Base-by-base conservation (phyloP, 2,888 invertebrate species). In the Clistopyga incitator region DNA sequence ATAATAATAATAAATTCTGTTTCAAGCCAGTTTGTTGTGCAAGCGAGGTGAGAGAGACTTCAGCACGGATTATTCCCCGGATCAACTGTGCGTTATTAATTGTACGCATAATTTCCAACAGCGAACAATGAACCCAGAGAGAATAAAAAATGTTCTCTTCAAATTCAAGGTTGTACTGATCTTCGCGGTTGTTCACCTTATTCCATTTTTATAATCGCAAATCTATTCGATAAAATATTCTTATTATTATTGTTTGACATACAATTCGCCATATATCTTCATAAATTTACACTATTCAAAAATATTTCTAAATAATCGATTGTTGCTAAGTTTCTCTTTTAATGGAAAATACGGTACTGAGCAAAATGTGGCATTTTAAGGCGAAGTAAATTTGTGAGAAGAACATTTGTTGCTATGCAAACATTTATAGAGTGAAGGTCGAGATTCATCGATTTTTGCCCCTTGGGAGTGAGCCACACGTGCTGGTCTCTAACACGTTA, bases 1-100 rank as follows among this genome's bases (percentile, higher is more conserved):
- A 50, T 3, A 18, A 54, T 23, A 54, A 47, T 20, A 23, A 54
- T 23, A 6, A 11, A 54, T 23, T 20, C 23, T 54, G 54, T 54
- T 54, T 23, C 23, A 6, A 54, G 54, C 54, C 54, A 54, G 54
- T 54, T 54, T 54, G 23, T 54, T 23, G 23, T 18, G 54, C 23
- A 54, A 54, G 54, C 10, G 10, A 11, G 18, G 23, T 54, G 23
- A 23, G 23, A 23, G 23, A 54, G 54, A 54, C 11, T 54, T 54
- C 54, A 23, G 23, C 10, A 8, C 54, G 54, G 54, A 54, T 54
- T 54, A 54, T 54, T 23, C 54, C 6, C 18, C 18, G 52, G 52
- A 52, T 47, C 8, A 47, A 6, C 18, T 8, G 54, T 54, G 54
- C 23, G 23, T 54, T 54, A 54, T 54, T 54, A 23, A 54, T 54